A percentile compares a stretch with the other conserved stretches of the same genome.
Conservation (phyloP, 2,888 invertebrate species). For the Phortica magna region DNA sequence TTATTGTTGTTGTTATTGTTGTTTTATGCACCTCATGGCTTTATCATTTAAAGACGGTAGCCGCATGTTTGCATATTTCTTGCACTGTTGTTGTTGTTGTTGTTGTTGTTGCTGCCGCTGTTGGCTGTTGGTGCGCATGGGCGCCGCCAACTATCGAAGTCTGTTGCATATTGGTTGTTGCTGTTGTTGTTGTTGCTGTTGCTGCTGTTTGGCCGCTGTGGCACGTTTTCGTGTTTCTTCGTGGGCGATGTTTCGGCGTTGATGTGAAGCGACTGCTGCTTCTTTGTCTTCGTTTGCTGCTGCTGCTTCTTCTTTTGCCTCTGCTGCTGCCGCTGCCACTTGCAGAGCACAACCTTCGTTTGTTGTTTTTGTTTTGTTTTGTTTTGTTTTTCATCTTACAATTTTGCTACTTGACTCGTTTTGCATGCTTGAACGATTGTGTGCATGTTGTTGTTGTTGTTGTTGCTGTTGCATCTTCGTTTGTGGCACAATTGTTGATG, state of each 20-base stretch:
- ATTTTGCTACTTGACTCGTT: slow-evolving; percentile 49
- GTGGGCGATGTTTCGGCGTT: slow-evolving; percentile 59
- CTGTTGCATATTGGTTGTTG: no score
- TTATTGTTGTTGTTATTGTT: slow-evolving; percentile 28
- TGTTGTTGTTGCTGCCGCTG: not conserved
- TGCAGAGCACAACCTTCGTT: slow-evolving; percentile 51
- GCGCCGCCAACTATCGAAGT: not conserved
- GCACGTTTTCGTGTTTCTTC: slow-evolving; percentile 69
- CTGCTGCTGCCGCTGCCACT: slow-evolving; percentile 68
- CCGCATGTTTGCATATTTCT: slow-evolving; percentile 25
- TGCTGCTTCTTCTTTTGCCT: slow-evolving; percentile 55
- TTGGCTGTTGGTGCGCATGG: slow-evolving; percentile 9
- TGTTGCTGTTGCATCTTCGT: slow-evolving; percentile 53
- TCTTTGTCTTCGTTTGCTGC: not conserved
- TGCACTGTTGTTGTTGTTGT: not conserved
- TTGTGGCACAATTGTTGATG: slow-evolving; percentile 64
- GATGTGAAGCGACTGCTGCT: slow-evolving; percentile 50
- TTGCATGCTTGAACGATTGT: slow-evolving; percentile 63
- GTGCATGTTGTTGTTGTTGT: slow-evolving; percentile 56
- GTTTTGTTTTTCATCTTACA: no score
- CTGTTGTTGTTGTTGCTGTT: not conserved
- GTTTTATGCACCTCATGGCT: slow-evolving; percentile 37
- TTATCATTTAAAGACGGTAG: slow-evolving; percentile 29
- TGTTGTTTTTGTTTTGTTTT: no score
- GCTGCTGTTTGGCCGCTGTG: slow-evolving; percentile 32